Conservation (phyloP, 2,888 invertebrate genomes). For the Ernsta delagoae region DNA sequence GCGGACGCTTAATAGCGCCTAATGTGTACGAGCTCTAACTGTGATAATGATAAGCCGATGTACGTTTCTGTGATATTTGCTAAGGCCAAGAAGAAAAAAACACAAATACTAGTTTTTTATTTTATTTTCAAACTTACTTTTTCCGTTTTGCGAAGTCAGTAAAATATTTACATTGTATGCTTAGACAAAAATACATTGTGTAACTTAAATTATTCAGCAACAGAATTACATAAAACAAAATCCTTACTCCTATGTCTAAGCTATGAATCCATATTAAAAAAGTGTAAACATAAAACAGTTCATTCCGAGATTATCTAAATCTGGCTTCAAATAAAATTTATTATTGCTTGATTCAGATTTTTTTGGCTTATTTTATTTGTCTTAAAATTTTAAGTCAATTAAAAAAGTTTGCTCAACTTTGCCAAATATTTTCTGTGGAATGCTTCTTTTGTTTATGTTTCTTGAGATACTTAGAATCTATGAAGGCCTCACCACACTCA, state of each 20-base stretch:
- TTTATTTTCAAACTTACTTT: too few relatives aligned
- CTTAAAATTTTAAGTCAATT: not conserved
- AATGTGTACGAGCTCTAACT: too few relatives aligned
- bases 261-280: not conserved
- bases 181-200: not conserved
- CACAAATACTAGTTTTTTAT: too few relatives aligned
- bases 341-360: too few relatives aligned
- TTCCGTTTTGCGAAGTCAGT: not conserved
- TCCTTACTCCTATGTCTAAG: not conserved
- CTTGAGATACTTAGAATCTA: constrained; percentile 82
- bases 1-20: too few relatives aligned
- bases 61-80: too few relatives aligned
- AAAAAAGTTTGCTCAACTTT: not conserved
- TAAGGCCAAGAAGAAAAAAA: too few relatives aligned
- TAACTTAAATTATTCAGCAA: not conserved
- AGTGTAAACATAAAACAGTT: not conserved
- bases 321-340: too few relatives aligned
- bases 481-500: constrained; percentile 77
- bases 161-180: not conserved
- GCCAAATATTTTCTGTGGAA: constrained; percentile 23
- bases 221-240: not conserved
- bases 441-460: constrained; percentile 80
- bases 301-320: not conserved
- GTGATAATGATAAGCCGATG: too few relatives aligned
- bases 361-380: too few relatives aligned